Evolutionary conservation across 2,888 invertebrate genomes (phyloP), one percentile per base, ranked within the genome.

Genomic region (Lepidocyrtinus sp.): DNA sequence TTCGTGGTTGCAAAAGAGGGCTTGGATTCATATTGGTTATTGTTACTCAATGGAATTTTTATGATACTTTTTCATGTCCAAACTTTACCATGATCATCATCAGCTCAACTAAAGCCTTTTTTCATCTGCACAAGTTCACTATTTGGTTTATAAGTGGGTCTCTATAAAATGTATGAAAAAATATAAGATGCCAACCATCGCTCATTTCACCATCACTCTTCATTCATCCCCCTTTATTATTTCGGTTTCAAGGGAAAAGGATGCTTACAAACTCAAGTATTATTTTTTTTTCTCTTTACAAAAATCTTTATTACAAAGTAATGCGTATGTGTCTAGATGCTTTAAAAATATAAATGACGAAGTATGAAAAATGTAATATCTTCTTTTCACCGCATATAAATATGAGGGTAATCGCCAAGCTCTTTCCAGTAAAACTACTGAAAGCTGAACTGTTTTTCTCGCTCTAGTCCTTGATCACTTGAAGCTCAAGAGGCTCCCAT

Each of bases 81-180:
- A 50, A 17, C 59, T 17, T 27, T 24, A 50, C 68, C 46, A 7
- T 45, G 45, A 7, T 59, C 21, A 70, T n/a, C 25, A 70, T 59
- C n/a, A n/a, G n/a, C n/a, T n/a, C n/a, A n/a, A 59, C 61, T 24
- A 9, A 45, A 70, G 61, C 61, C 70, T 70, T 63, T 72, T n/a
- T 61, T 61, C 61, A 61, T 61, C 22, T 61, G 9, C 1, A 17
- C 22, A 59, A 24, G 45, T 45, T 72, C 26, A n/a, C n/a, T n/a
- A n/a, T n/a, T n/a, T n/a, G 27, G 64, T 65, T 73, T 72, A 65
- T 73, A 73, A 73, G 73, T 73, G 73, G 64, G 27, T 73, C 50
- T 64, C 7, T 22, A 63, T 22, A 24, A n/a, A n/a, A n/a, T n/a
- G n/a, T n/a, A n/a, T n/a, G n/a, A n/a, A n/a, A n/a, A n/a, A n/a